Evolutionary conservation across 2,888 invertebrate genomes (phyloP).

Genomic region (Tipula lateralis): DNA sequence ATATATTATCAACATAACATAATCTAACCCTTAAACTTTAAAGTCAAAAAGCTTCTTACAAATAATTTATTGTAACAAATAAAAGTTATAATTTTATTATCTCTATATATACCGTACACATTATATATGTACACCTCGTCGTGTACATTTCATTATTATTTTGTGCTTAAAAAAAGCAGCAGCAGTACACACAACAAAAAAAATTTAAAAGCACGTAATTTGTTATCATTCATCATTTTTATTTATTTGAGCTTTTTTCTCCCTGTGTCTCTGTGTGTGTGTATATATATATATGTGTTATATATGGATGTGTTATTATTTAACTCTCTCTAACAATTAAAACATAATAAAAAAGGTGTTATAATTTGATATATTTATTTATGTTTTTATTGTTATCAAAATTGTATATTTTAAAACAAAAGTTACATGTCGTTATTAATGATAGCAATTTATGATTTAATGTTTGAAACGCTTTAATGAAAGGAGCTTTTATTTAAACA

Average conservation of each 20-base stretch:
- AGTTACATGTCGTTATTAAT: constrained; percentile 12
- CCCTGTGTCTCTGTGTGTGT: neutral
- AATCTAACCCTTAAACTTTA: constrained; percentile 13
- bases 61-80: constrained; percentile 13
- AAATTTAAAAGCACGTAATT: neutral
- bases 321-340: neutral
- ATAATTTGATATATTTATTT: constrained; percentile 24
- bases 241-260: constrained; percentile 13
- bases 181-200: neutral
- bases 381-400: constrained; percentile 24
- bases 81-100: constrained; percentile 19
- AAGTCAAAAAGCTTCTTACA: constrained; percentile 24
- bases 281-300: neutral
- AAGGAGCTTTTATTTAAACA: neutral
- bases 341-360: constrained; percentile 24
- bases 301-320: neutral
- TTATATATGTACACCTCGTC: constrained; percentile 1
- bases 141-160: constrained; percentile 24
- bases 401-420: neutral
- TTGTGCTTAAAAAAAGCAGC: constrained; percentile 15
- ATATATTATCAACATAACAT: neutral
- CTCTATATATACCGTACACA: neutral
- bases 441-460: constrained; percentile 19
- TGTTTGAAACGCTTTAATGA: neutral
- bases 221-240: constrained; percentile 24